These are phyloP conservation scores for Sarcophaga carnaria DNA, from an alignment of 2,888 invertebrate species.

Conservation along the genomic window DNA sequence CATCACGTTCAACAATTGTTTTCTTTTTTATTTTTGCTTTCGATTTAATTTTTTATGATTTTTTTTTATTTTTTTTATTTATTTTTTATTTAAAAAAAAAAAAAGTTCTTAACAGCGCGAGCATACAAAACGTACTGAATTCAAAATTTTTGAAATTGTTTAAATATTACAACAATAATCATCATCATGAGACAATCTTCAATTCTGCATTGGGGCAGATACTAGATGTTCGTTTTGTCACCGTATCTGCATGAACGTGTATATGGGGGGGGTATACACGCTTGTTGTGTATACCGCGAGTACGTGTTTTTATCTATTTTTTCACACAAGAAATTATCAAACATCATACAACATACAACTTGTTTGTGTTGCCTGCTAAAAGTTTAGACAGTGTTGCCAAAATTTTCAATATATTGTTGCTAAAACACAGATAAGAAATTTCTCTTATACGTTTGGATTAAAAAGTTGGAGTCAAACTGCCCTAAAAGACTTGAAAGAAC, in stretches of 20 bases:
- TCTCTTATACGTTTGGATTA: too few relatives aligned
- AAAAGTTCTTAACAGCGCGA: slow-evolving; percentile 63
- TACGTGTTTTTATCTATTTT: slow-evolving; percentile 37
- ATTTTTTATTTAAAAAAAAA: neutral
- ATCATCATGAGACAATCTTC: slow-evolving; percentile 3
- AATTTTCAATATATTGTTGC: too few relatives aligned
- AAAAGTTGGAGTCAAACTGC: too few relatives aligned
- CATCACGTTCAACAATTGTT: neutral
- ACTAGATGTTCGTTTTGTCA: slow-evolving; percentile 10
- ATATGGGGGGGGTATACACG: neutral
- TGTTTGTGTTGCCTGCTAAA: slow-evolving; percentile 53
- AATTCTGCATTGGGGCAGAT: slow-evolving; percentile 14
- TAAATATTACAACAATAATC: slow-evolving; percentile 54
- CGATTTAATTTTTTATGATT: neutral
- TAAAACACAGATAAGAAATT: too few relatives aligned
- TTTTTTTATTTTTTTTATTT: too few relatives aligned
- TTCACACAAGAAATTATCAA: slow-evolving; percentile 56
- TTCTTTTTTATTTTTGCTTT: neutral
- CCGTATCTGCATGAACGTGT: slow-evolving; percentile 1
- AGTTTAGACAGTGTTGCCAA: slow-evolving; percentile 34
- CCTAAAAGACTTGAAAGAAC: too few relatives aligned
- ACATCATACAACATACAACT: slow-evolving; percentile 39
- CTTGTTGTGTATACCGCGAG: too few relatives aligned
- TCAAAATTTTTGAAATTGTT: slow-evolving; percentile 64
- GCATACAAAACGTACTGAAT: slow-evolving; percentile 61